Percentiles rank a stretch among this genome's conserved stretches.
Evolutionary conservation across 2,888 invertebrate genomes (phyloP).

Genomic region (Rhamnusium bicolor): DNA sequence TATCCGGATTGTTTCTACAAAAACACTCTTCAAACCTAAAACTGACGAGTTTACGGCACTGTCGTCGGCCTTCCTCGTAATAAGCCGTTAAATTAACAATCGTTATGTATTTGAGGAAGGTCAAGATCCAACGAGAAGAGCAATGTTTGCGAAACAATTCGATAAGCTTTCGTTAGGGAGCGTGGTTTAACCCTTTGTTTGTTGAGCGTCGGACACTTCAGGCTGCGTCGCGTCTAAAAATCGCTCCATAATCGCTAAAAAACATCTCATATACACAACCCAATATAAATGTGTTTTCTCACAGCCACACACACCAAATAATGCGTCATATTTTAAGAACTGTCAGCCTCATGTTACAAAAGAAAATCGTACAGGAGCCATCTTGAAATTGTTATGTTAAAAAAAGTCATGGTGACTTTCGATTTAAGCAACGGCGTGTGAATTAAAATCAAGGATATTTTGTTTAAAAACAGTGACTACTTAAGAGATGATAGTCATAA

Average conservation of each 20-base stretch:
- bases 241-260: slow-evolving; percentile 58
- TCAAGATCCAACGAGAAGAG: neutral
- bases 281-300: slow-evolving; percentile 65
- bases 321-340: slow-evolving; percentile 64
- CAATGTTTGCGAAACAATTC: neutral
- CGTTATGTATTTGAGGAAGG: neutral
- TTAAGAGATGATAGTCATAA: too few relatives aligned
- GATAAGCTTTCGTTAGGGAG: neutral
- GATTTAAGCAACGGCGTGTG: too few relatives aligned
- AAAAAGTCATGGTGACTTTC: too few relatives aligned
- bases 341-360: slow-evolving; percentile 64
- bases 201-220: slow-evolving; percentile 51
- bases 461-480: too few relatives aligned
- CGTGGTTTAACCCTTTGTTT: neutral
- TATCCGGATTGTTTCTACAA: neutral
- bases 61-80: slow-evolving; percentile 2
- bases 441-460: too few relatives aligned
- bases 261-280: slow-evolving; percentile 63
- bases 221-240: slow-evolving; percentile 58
- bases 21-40: neutral
- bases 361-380: slow-evolving; percentile 43
- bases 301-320: slow-evolving; percentile 69
- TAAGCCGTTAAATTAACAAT: neutral
- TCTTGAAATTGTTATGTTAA: slow-evolving; percentile 32
- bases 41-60: neutral